A percentile compares a stretch with the other conserved stretches of the same genome.
phyloP scores from a whole-genome alignment of 2,888 invertebrate genomes.

The Vanessa cardui region DNA sequence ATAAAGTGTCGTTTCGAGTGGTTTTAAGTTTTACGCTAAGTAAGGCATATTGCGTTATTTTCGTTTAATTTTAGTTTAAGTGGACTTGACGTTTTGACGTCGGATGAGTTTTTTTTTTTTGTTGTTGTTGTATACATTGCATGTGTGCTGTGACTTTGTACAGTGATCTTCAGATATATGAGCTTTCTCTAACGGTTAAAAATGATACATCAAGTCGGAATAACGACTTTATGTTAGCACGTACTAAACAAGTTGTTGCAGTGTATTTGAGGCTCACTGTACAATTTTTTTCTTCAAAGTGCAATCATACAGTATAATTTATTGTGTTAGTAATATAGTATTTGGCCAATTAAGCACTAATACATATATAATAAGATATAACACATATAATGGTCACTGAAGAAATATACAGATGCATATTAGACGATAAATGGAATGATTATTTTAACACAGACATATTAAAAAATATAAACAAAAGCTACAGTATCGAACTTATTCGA shows the following conservation, averaged over 20 bases:
- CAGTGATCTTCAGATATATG: slow-evolving; percentile 33
- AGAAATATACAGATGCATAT: neutral
- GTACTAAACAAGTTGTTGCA: neutral
- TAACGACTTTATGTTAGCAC: too few species aligned
- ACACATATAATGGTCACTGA: neutral
- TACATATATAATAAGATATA: neutral
- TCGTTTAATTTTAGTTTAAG: slow-evolving; percentile 31
- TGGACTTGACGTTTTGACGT: slow-evolving; percentile 18
- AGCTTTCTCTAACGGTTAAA: neutral
- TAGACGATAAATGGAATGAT: slow-evolving; percentile 5
- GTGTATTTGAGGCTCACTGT: slow-evolving; percentile 40
- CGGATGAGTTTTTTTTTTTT: slow-evolving; percentile 14
- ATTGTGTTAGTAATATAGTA: slow-evolving; percentile 33
- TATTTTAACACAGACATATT: neutral
- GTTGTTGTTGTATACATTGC: slow-evolving; percentile 26
- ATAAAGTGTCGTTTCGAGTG: slow-evolving; percentile 63
- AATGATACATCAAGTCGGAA: too few species aligned
- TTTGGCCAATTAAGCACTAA: slow-evolving; percentile 18
- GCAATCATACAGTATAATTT: slow-evolving; percentile 41
- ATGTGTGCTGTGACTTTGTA: slow-evolving; percentile 39
- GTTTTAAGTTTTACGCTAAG: slow-evolving; percentile 40
- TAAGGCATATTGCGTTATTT: slow-evolving; percentile 35
- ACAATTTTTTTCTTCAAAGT: slow-evolving; percentile 36
- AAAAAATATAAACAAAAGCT: neutral
- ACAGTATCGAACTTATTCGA: neutral